These are phyloP conservation scores for Meandrusa payeni DNA, from an alignment of 2,888 invertebrate genomes.

Conservation along the genomic window DNA sequence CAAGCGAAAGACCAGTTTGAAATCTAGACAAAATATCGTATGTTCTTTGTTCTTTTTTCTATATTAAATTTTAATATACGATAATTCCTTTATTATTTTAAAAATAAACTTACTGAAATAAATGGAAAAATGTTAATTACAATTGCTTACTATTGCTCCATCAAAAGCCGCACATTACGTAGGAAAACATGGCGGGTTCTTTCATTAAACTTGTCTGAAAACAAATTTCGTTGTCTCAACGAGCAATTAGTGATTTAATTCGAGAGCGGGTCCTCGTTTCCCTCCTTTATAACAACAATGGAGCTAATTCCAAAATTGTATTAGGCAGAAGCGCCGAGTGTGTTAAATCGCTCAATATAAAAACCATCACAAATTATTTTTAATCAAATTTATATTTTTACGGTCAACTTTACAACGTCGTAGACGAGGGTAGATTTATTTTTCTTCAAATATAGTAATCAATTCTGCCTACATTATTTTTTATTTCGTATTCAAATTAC, in stretches of 20 bases:
- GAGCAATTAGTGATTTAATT: conserved; percentile 29
- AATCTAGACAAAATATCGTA: too few relatives aligned
- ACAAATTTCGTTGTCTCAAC: conserved; percentile 23
- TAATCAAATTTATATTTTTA: conserved; percentile 13
- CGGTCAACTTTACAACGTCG: neutral
- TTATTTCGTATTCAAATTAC: too few relatives aligned
- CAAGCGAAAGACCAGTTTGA: too few relatives aligned
- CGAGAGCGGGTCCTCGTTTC: conserved; percentile 21
- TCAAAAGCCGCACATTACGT: neutral
- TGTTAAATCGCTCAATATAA: conserved; percentile 1
- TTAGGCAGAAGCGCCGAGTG: conserved; percentile 17
- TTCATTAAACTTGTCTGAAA: conserved; percentile 21
- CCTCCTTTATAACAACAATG: conserved; percentile 26
- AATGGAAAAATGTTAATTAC: neutral
- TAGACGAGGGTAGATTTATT: neutral
- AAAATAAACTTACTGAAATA: too few relatives aligned
- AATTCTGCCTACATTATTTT: too few relatives aligned
- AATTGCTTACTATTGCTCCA: conserved; percentile 3
- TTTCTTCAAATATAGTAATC: too few relatives aligned
- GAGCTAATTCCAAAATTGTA: conserved; percentile 26
- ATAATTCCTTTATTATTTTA: too few relatives aligned
- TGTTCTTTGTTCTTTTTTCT: too few relatives aligned
- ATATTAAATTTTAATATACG: too few relatives aligned
- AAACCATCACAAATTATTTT: conserved; percentile 2
- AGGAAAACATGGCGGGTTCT: conserved; percentile 8